Evolutionary conservation across 2,797 vertebrate species (phyloP), one percentile per base, ranked within the genome.

Genomic region (Enteromius unitaeniatus): DNA sequence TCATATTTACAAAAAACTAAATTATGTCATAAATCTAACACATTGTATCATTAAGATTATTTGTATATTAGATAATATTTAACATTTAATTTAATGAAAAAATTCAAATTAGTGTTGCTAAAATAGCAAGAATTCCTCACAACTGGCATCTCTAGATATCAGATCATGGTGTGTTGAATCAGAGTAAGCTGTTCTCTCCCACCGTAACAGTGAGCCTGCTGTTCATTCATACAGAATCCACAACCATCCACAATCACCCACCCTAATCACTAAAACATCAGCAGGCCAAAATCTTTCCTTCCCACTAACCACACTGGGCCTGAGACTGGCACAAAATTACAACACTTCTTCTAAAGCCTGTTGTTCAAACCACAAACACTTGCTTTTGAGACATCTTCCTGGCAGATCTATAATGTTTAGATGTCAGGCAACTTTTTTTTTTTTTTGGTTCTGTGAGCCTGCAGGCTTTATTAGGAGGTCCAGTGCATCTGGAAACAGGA

Each of bases 141-240:
- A 13, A 28, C 6, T 28, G 58, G 23, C 40, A 64, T 47, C 10
- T 47, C 37, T 45, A 45, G 55, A 42, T 14, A 34, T 67, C 4
- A 67, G 60, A 49, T 83, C 58, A 69, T 75, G 49, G 45, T 83
- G 88, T 81, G 83, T 21, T 78, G 21, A 37, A 85, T 75, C 74
- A 15, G 42, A 72, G 23, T 74, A 47, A 68, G 60, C 69, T 58
- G 60, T 55, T 81, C 49, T 76, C 62, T 84, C 45, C 64, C 67
- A 53, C 64, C 53, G 72, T 74, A 77, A 72, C 82, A 78, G 26
- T 79, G 67, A 75, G 74, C 90, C 92, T 92, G 92, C 94, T 94
- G 94, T 94, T 94, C 93, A 94, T 94, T 93, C 91, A 92, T 93
- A 90, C 86, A 78, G 87, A 91, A 74, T 26, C 37, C 23, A 84